Base-by-base conservation (phyloP, 2,797 vertebrate species). In the Tamandua tetradactyla region DNA sequence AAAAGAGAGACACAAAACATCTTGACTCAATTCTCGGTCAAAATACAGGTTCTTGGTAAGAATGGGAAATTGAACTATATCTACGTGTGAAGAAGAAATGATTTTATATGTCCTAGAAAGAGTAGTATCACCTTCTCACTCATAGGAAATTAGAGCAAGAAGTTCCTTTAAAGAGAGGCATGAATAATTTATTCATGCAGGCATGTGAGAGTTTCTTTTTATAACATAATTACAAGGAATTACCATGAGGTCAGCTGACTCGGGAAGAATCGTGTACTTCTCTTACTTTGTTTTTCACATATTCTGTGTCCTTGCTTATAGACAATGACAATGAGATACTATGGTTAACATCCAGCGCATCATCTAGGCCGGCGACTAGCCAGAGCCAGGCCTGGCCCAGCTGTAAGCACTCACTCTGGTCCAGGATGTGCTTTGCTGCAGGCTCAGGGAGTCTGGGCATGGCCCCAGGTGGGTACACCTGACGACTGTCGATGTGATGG, bases 11-110 rank as follows among this genome's bases (percentile, higher is more conserved):
- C n/a, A n/a, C n/a, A n/a, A n/a, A n/a, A n/a, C 13, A 1, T 20
- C 11, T 35, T 3, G 0, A 2, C 18, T 49, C 75, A 0, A 1
- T n/a, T 44, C 86, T 61, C n/a, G 4, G 17, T 30, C 22, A 3
- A 32, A 32, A 15, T 9, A 0, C 0, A 11, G 86, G 3, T 9
- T 52, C 42, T 55, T 1, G 1, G 57, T 10, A 0, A n/a, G 20
- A 23, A 37, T 2, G 0, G 22, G 32, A 37, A 8, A 13, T 0
- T 0, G n/a, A 68, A 7, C 25, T 27, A 5, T 7, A 7, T 47
- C 17, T 17, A 1, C 0, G 0, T 1, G 9, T 3, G 25, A 35
- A 37, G 25, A 35, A 37, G 42, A 78, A 30, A 4, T 8, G 18
- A 0, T 40, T 3, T 0, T 35, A 37, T 44, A 7, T 35, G 32